Evolutionary conservation across 2,797 vertebrate genomes (phyloP).

Genomic region (Macropus fuliginosus): DNA sequence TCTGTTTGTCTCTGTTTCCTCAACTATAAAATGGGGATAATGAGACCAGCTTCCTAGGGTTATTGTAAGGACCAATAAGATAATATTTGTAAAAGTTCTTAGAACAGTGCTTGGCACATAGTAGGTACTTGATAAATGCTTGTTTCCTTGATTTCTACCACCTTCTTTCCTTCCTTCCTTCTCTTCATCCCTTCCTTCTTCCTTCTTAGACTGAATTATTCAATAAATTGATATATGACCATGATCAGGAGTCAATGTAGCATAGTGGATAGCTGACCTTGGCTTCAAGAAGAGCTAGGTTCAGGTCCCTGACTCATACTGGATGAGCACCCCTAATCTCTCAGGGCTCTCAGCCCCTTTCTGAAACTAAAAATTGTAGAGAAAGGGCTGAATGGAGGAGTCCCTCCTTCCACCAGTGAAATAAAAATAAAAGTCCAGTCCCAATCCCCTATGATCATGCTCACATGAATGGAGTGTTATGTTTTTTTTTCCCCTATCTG

Average conservation of each 20-base stretch:
- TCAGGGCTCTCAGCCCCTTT: not conserved
- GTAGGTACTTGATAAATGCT: not conserved
- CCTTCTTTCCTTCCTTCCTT: not conserved
- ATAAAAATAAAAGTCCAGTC: not conserved
- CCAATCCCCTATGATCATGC: not conserved
- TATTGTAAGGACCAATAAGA: not conserved
- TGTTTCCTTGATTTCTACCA: not conserved
- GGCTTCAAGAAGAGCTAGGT: not conserved
- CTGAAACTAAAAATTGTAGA: not conserved
- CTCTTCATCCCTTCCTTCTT: not conserved
- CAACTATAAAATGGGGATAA: not conserved
- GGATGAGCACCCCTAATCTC: not conserved
- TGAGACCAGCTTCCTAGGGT: not conserved
- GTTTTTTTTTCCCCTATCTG: not conserved
- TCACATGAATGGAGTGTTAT: not conserved
- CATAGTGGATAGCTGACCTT: not conserved
- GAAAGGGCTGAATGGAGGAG: not conserved
- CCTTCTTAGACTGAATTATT: not conserved
- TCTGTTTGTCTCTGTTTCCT: not conserved
- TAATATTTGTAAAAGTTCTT: not conserved
- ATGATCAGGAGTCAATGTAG: not conserved
- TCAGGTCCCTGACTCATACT: not conserved
- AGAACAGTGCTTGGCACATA: not conserved
- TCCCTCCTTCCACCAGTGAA: not conserved
- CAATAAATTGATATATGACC: not conserved